A percentile compares a stretch with the other conserved stretches of the same genome.
Conservation (phyloP, 2,797 vertebrate genomes). For the Crenichthys baileyi region DNA sequence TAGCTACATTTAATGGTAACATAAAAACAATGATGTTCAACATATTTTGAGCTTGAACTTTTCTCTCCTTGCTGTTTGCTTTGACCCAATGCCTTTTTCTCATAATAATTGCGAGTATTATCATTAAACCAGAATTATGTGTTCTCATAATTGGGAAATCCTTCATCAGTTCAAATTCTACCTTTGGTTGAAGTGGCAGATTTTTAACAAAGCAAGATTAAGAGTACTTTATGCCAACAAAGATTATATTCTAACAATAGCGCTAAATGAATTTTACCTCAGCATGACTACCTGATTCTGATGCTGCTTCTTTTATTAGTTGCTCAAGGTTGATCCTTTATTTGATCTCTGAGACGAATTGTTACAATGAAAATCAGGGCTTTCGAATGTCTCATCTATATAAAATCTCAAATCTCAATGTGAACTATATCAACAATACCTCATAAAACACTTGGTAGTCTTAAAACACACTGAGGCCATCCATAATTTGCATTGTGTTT, state of each 20-base stretch:
- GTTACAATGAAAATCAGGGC: neutral
- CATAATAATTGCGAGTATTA: neutral
- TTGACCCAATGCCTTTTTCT: neutral
- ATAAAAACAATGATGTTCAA: neutral
- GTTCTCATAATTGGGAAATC: neutral
- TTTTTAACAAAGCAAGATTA: slow-evolving; percentile 1
- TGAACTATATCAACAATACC: too few relatives aligned
- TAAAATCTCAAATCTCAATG: neutral
- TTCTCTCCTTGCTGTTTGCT: neutral
- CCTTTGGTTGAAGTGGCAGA: neutral
- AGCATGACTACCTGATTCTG: neutral
- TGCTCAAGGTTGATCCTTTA: neutral
- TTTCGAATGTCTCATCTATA: neutral
- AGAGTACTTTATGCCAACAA: slow-evolving; percentile 3
- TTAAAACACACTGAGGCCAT: too few relatives aligned
- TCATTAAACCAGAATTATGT: neutral
- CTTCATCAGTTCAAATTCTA: neutral
- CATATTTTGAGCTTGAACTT: neutral
- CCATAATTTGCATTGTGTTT: too few relatives aligned
- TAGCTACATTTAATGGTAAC: neutral
- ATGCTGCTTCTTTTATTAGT: neutral
- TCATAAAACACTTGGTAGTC: too few relatives aligned
- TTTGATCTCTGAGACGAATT: neutral
- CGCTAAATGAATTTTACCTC: neutral
- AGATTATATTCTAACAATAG: slow-evolving; percentile 6